phyloP scores from a whole-genome alignment of 1,140 invertebrate species.

The Drosophila obscura region DNA sequence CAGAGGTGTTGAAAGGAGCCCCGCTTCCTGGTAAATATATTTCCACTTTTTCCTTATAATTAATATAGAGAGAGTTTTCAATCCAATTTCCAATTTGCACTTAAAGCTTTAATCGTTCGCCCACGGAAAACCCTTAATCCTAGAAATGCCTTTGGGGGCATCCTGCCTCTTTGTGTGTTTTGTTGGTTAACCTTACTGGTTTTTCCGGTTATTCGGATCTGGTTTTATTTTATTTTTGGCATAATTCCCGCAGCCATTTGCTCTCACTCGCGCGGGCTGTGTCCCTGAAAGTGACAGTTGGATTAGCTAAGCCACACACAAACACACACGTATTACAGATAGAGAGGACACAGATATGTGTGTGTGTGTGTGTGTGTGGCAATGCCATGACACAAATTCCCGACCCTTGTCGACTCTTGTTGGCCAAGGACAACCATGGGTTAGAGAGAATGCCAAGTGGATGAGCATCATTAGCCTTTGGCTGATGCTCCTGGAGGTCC shows the following conservation, averaged over 20 bases:
- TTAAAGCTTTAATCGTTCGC: slow-evolving; percentile 3
- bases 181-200: slow-evolving; percentile 22
- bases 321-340: slow-evolving; percentile 3
- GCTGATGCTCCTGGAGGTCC: slow-evolving; percentile 12
- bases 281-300: slow-evolving; percentile 69
- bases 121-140: slow-evolving; percentile 4
- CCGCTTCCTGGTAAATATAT: too few species aligned
- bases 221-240: slow-evolving; percentile 60
- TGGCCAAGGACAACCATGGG: slow-evolving; percentile 13
- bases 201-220: neutral
- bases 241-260: slow-evolving; percentile 65
- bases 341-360: too few species aligned
- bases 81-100: neutral
- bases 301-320: slow-evolving; percentile 50
- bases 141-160: neutral
- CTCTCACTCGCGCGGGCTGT: slow-evolving; percentile 6
- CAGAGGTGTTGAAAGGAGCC: too few species aligned
- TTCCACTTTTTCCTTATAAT: too few species aligned
- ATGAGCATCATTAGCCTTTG: slow-evolving; percentile 58
- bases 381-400: slow-evolving; percentile 67
- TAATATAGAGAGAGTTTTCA: too few species aligned
- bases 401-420: slow-evolving; percentile 40
- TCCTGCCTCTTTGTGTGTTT: slow-evolving; percentile 23
- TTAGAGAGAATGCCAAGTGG: neutral
- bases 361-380: neutral